Base-by-base conservation (phyloP, 2,113 vertebrate species). In the Phyllostomus discolor region DNA sequence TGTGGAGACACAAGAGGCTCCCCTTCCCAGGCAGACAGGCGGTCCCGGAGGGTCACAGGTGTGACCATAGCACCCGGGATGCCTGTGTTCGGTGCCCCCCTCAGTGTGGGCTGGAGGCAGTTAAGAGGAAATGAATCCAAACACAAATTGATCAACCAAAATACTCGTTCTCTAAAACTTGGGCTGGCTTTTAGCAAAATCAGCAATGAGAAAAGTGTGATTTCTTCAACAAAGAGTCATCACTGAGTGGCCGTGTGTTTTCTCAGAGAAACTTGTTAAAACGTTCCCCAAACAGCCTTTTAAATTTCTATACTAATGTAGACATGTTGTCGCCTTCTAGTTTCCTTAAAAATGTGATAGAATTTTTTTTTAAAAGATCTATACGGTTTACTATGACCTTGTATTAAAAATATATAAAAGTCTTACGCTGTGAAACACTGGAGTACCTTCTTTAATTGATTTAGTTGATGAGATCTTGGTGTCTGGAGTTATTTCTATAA, bases 381-480 rank as follows among this genome's bases (percentile, higher is more conserved):
- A 81, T 22, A 87, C 41, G 26, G 50, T 66, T 90, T 84, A 80
- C 41, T 64, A 82, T 66, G 46, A 80, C 52, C 95, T 92, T 78
- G 70, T 9, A 85, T 59, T 94, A 85, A 97, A 95, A 88, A 84
- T 33, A 90, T 8, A 81, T 57, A 54, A 11, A 82, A 43, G 46
- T 69, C 52, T 84, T 79, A 62, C 67, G 12, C 87, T 79, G 43
- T 38, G 14, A 91, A 97, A 89, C 75, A 95, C 20, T 66, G 93
- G 5, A 80, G 50, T 38, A 67, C 14, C 48, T 83, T 95, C 80
- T 89, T 75, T 86, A 93, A 95, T 73, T 86, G 24, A 89, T 69
- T 95, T 52, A 69, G 28, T 84, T 95, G 83, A 87, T 86, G 84
- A 87, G 94, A 94, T 94, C 38, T 92, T 90, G 84, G 69, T 87